phyloP scores from a whole-genome alignment of 2,113 vertebrate species.

The Pomatostomus ruficeps region DNA sequence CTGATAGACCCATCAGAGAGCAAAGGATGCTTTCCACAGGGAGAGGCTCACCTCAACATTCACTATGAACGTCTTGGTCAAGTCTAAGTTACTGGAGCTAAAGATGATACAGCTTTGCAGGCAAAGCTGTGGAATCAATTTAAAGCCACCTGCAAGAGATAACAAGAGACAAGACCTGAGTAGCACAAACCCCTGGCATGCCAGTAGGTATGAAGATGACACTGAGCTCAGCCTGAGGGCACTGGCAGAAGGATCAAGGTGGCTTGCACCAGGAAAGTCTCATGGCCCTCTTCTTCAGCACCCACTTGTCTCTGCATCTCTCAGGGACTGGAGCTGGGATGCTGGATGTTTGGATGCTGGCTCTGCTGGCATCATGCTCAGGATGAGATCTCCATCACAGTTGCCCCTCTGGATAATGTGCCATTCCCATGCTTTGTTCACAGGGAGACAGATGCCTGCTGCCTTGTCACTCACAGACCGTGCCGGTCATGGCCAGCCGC shows the following conservation, averaged over 20 bases:
- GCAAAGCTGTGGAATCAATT: background rate
- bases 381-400: rapidly evolving
- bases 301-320: background rate
- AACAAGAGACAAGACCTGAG: background rate
- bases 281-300: background rate
- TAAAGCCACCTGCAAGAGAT: background rate
- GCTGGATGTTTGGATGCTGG: background rate
- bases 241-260: background rate
- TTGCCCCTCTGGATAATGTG: rapidly evolving
- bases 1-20: background rate
- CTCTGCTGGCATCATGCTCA: background rate
- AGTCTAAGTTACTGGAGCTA: background rate
- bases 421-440: rapidly evolving
- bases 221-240: background rate
- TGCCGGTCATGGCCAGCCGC: rapidly evolving
- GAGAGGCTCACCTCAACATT: background rate
- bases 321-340: background rate
- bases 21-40: background rate
- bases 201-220: rapidly evolving
- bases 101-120: background rate
- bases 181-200: background rate
- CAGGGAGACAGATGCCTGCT: background rate
- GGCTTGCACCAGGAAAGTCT: background rate
- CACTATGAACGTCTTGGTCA: background rate
- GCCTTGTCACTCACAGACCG: background rate